Conservation (phyloP, 2,888 invertebrate species). For the Tenthredo livida region DNA sequence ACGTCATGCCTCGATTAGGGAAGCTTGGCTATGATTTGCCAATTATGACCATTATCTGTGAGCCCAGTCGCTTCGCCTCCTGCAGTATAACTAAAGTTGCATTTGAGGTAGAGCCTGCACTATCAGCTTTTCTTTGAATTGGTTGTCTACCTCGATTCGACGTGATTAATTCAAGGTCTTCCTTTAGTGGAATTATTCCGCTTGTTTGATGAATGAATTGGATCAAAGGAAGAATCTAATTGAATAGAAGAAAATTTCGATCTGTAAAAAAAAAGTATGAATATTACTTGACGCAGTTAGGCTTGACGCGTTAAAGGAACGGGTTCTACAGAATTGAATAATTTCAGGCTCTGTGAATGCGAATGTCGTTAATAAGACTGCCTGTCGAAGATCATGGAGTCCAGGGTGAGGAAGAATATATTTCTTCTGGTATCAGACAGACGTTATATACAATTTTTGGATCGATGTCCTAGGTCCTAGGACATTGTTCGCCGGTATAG, state of each 20-base stretch:
- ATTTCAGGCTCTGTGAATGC: background rate
- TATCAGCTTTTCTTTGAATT: background rate
- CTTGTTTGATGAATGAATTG: background rate
- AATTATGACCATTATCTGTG: background rate
- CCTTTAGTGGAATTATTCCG: background rate
- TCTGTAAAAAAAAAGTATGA: background rate
- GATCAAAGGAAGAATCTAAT: background rate
- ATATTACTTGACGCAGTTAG: background rate
- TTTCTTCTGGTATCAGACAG: background rate
- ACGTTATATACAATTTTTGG: background rate
- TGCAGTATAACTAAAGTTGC: background rate
- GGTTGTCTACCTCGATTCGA: background rate
- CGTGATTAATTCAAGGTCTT: background rate
- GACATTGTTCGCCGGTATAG: background rate
- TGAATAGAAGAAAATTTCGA: background rate
- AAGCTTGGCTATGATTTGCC: background rate
- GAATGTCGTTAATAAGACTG: conserved; percentile 10
- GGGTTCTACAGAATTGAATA: background rate
- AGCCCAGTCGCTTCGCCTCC: background rate
- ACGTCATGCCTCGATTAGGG: background rate
- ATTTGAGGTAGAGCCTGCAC: background rate
- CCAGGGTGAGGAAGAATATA: background rate
- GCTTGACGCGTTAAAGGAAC: background rate
- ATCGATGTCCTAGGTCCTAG: conserved; percentile 9
- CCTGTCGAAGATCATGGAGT: background rate